Conservation (phyloP, 2,113 vertebrate species). For the Corythornis cristatus region DNA sequence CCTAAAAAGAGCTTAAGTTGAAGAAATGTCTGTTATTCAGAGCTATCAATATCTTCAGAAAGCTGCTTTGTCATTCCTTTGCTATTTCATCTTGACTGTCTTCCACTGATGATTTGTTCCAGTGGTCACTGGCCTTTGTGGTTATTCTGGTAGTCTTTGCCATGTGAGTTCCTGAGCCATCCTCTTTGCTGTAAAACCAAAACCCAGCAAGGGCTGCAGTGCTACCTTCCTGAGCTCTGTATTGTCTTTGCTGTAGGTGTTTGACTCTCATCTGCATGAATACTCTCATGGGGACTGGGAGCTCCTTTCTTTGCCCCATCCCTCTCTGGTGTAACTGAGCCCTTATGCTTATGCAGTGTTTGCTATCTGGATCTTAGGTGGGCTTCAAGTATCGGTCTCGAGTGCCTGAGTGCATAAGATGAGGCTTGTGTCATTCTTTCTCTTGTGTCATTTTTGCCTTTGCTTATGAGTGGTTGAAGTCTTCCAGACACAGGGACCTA, state of each 20-base stretch:
- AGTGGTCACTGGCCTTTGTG: neutral
- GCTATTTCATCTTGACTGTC: neutral
- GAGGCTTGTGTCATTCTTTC: neutral
- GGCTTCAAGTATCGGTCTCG: accelerated
- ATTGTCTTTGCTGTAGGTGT: neutral
- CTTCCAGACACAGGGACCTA: neutral
- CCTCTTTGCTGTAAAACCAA: neutral
- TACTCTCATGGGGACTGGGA: accelerated
- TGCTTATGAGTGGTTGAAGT: neutral
- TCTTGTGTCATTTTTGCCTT: neutral
- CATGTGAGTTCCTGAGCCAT: accelerated
- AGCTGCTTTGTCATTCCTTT: neutral
- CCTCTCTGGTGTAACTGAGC: neutral
- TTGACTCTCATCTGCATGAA: neutral
- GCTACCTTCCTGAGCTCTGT: neutral
- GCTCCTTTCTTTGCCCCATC: neutral
- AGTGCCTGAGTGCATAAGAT: neutral
- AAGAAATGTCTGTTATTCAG: neutral
- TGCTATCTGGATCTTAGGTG: neutral
- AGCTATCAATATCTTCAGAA: neutral
- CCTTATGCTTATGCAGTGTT: accelerated
- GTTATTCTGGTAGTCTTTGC: neutral
- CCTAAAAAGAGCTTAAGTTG: neutral
- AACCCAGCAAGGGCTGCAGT: neutral
- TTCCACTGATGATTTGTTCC: neutral